Base-by-base conservation (phyloP, 2,888 invertebrate genomes). In the Coronaproctus castanopsis region DNA sequence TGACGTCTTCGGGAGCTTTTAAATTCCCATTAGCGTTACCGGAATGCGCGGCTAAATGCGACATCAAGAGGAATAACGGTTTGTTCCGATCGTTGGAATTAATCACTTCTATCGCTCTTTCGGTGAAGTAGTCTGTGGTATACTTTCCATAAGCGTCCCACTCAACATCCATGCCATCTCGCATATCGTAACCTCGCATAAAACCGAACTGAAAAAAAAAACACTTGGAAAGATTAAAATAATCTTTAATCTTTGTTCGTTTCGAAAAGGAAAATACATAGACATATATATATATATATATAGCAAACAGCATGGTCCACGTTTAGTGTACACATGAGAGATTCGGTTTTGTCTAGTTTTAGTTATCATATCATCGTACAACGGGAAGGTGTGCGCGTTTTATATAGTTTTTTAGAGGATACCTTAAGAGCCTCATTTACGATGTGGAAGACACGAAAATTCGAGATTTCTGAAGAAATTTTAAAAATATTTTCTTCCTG, bases 1-100 rank as follows among this genome's bases (percentile, higher is more conserved):
- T 75, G 67, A 81, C 82, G 63, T 82, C 80, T 64, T 77, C 75
- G 0, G 86, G 86, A 0, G 86, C 87, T 71, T 87, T 84, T 50
- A 86, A 70, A 1, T 80, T 80, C 59, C 77, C 73, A 58, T 76
- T 71, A 5, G 71, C 69, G 66, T 81, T 82, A 1, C 79, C 82
- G n/a, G 79, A 76, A 69, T 85, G 85, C 0, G 81, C 80, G 0
- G 84, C 82, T 55, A 80, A 71, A 67, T 83, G 82, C 0, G 83
- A 77, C 58, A 85, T 67, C 69, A 83, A 83, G 67, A 85, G 73
- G 68, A 83, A 83, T 71, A 84, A 72, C 0, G 85, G 82, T 2
- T 69, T 62, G 0, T 69, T 67, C 62, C 76, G 69, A 61, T 70
- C 68, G 62, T 80, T 80, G 10, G 74, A 69, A 5, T 72, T 69